A percentile compares a stretch with the other conserved stretches of the same genome.
Conservation (phyloP, 2,888 invertebrate genomes). For the Pheosia gnoma region DNA sequence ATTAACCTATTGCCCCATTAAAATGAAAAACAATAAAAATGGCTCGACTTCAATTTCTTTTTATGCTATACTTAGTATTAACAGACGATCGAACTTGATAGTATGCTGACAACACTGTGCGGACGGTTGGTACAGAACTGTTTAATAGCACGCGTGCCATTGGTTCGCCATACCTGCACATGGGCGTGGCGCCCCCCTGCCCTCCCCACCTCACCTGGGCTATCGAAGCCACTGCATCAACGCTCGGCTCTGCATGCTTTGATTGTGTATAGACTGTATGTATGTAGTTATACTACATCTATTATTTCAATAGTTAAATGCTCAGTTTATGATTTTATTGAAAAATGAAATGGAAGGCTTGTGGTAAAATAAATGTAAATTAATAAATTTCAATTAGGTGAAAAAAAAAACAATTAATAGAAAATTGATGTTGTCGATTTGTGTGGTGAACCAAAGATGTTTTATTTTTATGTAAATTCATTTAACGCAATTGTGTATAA, state of each 20-base stretch:
- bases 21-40: not conserved
- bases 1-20: not conserved
- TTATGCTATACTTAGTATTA: not conserved
- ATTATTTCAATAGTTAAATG: slow-evolving; percentile 54
- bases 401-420: slow-evolving; percentile 41
- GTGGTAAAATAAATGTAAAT: slow-evolving; percentile 45
- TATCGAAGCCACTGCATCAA: slow-evolving; percentile 23
- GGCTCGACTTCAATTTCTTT: not conserved
- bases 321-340: slow-evolving; percentile 65
- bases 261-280: slow-evolving; percentile 48
- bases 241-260: slow-evolving; percentile 56
- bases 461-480: slow-evolving; percentile 77
- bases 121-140: no score
- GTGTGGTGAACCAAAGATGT: slow-evolving; percentile 80
- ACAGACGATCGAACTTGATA: no score
- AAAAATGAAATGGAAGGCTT: slow-evolving; percentile 71
- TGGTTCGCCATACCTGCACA: no score
- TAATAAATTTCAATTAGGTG: slow-evolving; percentile 34
- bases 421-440: slow-evolving; percentile 75
- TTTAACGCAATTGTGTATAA: slow-evolving; percentile 69
- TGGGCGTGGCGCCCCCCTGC: not conserved
- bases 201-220: no score
- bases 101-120: no score
- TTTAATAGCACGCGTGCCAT: no score
- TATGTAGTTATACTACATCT: slow-evolving; percentile 32